Evolutionary conservation across 92 coral and sea anemone species (phyloP), one percentile per base, ranked within the genome.

Genomic region (Parazoanthus atlanticus): DNA sequence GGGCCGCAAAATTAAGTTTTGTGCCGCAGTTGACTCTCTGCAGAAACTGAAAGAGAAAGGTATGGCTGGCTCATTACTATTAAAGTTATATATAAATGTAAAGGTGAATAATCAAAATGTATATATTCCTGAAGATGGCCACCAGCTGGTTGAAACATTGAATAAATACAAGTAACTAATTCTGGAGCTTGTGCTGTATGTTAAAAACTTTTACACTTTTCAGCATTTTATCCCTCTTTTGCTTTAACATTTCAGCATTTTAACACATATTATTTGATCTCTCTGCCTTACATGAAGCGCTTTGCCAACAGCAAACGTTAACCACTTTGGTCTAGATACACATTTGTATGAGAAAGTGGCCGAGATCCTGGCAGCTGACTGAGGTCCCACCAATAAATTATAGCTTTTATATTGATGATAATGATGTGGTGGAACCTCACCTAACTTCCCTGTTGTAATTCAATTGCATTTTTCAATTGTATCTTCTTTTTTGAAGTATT

Each of bases 11-110:
- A 76, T 30, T 76, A 76, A 76, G 58, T 76, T 38, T 76, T 76
- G 54, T 76, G 80, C 80, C 16, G 80, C 80, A 76, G 58, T 76
- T 76, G 30, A 76, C 80, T 76, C 80, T 38, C 61, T 76, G 79
- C 46, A 75, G 79, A 75, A 75, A 75, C 49, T 75, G 52, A 76
- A 76, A 76, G 80, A 76, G 80, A 76, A 76, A 76, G 80, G 80
- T 76, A 76, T 76, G 80, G 80, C 80, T 21, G 54, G 49, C 54
- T 76, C 49, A 76, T 76, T 76, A 13, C 54, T 34, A 34, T 34
- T 76, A 36, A 34, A 76, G 54, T 76, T 76, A 76, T 76, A 29
- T 76, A 76, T 41, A 76, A 34, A 76, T 76, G 80, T 76, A 76
- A 76, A 76, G 80, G 80, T 41, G 54, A 76, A 76, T 76, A 76